Base-by-base conservation (phyloP, 2,797 vertebrate species). In the Danio choprae region DNA sequence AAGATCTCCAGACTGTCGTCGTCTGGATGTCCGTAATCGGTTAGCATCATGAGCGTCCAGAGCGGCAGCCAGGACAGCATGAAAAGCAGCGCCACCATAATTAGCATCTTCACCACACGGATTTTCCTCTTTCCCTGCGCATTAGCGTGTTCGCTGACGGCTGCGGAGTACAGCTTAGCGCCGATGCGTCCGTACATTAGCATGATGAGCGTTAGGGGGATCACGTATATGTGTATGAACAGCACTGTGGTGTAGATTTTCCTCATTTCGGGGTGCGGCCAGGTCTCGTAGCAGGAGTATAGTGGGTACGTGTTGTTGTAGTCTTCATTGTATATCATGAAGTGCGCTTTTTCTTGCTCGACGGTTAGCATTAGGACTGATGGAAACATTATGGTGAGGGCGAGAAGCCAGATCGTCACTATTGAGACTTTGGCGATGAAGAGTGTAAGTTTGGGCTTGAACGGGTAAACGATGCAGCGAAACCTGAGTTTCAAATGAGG, bases 21-120 rank as follows among this genome's bases (percentile, higher is more conserved):
- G 5, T 84, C 81, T 1, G 76, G 80, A 8, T 13, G 77, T 7
- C 68, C 73, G 4, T 90, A 90, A 68, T 90, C 89, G 0, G 81
- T 87, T 55, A 90, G 75, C 22, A 90, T 71, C 87, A 90, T 88
- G 13, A 89, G 78, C 0, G 87, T 89, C 89, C 89, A 90, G 63
- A 90, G 74, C 6, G 89, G 88, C 18, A 89, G 74, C 87, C 88
- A 90, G 40, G 88, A 89, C 12, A 90, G 59, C 84, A 87, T 89
- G 81, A 90, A 90, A 6, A 89, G 88, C 76, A 90, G 36, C 0
- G 87, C 86, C 67, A 89, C 87, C 6, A 89, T 70, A 1, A 85
- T 82, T 65, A 90, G 81, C 89, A 90, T 90, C 82, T 89, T 89
- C 40, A 90, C 86, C 41, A 87, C 86, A 29, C 84, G 87, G 44